Evolutionary conservation across 2,797 vertebrate genomes (phyloP).

Genomic region (Dermochelys coriacea): DNA sequence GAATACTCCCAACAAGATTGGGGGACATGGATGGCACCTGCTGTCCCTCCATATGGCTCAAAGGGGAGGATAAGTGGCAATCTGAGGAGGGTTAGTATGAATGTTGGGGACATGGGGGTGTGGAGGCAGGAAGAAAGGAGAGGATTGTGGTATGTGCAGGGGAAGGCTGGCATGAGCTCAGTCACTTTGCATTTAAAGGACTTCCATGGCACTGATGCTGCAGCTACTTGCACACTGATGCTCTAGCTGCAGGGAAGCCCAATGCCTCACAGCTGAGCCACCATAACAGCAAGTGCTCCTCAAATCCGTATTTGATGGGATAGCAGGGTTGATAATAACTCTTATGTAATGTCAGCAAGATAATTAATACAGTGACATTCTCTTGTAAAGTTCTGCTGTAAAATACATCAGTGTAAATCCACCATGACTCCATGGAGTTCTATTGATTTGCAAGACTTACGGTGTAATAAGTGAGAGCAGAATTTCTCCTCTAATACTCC

Average conservation of each 20-base stretch:
- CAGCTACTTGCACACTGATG: background rate
- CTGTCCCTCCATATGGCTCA: background rate
- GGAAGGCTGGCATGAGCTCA: background rate
- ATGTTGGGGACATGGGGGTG: background rate
- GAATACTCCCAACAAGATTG: no score
- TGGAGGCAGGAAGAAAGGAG: background rate
- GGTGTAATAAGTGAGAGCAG: background rate
- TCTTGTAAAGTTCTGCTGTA: background rate
- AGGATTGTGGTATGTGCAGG: background rate
- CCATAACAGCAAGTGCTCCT: rapidly evolving
- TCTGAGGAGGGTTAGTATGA: background rate
- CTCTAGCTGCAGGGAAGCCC: background rate
- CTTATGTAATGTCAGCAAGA: background rate
- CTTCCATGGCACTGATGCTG: background rate
- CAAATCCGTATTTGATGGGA: background rate
- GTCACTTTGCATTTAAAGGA: background rate
- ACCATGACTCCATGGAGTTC: background rate
- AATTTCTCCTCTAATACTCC: background rate
- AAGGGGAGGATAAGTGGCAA: background rate
- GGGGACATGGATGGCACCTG: background rate
- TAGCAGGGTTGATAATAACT: background rate
- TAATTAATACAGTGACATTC: background rate
- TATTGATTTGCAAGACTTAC: rapidly evolving
- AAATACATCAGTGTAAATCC: background rate
- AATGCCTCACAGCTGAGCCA: background rate